These are phyloP conservation scores for Eretmocerus hayati DNA, from an alignment of 2,888 invertebrate genomes.

Conservation along the genomic window DNA sequence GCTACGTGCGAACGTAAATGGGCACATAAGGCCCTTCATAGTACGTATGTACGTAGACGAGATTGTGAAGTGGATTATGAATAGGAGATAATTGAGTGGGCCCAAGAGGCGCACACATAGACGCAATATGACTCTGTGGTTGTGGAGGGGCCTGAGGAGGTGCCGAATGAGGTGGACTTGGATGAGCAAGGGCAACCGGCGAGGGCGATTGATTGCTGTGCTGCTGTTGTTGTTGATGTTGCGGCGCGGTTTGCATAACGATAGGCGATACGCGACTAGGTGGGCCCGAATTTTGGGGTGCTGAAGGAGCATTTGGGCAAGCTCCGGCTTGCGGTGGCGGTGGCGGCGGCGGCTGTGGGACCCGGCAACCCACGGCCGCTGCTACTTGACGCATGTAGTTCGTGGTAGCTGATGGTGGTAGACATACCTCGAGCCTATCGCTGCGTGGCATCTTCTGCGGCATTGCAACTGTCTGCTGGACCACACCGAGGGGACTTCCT, in stretches of 20 bases:
- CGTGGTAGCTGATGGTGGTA: constrained; percentile 23
- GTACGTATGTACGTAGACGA: constrained; percentile 46
- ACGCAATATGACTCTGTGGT: constrained; percentile 35
- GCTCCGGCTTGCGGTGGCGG: constrained; percentile 34
- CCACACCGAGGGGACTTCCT: constrained; percentile 75
- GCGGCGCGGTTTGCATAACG: constrained; percentile 46
- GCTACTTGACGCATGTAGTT: constrained; percentile 43
- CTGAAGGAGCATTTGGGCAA: constrained; percentile 41
- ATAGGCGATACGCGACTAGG: constrained; percentile 42
- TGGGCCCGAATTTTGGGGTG: constrained; percentile 35
- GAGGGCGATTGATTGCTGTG: constrained; percentile 41
- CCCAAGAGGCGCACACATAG: constrained; percentile 38
- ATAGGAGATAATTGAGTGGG: constrained; percentile 39
- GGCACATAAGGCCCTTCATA: constrained; percentile 36
- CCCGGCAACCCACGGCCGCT: constrained; percentile 36
- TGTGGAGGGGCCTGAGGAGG: constrained; percentile 14
- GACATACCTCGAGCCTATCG: constrained; percentile 91
- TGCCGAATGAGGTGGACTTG: background rate
- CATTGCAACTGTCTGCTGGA: constrained; percentile 77
- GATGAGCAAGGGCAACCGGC: constrained; percentile 23
- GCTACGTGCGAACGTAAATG: constrained; percentile 32
- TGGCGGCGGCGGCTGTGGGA: constrained; percentile 35
- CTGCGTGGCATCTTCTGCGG: constrained; percentile 92
- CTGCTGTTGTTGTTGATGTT: constrained; percentile 11
- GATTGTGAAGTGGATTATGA: constrained; percentile 41